Conservation (phyloP, 2,888 invertebrate genomes). For the Lamellibrachia satsuma region DNA sequence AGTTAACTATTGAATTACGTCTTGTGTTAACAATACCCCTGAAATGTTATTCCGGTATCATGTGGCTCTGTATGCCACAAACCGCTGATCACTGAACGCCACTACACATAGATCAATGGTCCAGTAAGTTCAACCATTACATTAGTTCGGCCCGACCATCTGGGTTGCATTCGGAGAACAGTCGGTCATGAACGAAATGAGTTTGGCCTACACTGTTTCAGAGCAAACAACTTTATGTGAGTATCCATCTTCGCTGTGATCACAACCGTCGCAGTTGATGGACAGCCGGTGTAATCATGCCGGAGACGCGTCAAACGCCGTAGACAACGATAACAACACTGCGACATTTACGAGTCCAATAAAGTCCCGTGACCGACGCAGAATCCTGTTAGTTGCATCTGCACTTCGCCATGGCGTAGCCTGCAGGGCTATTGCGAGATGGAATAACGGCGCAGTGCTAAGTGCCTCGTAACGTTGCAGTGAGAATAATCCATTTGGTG, state of each 20-base stretch:
- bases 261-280: not conserved
- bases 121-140: not conserved
- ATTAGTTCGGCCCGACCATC: not conserved
- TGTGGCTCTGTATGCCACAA: not conserved
- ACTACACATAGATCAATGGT: not conserved
- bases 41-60: not conserved
- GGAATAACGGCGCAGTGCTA: not conserved
- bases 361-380: not conserved
- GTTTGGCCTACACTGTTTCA: not conserved
- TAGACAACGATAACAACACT: not conserved
- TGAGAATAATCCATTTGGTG: too few relatives aligned
- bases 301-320: not conserved
- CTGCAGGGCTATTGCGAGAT: not conserved
- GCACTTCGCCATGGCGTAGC: not conserved
- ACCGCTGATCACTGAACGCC: not conserved
- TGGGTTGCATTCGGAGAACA: not conserved
- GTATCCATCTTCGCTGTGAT: not conserved
- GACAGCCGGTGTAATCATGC: not conserved
- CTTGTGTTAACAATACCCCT: not conserved
- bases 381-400: not conserved
- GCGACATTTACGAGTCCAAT: not conserved
- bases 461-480: not conserved
- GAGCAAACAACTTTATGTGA: not conserved
- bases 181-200: not conserved
- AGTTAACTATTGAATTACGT: not conserved